Evolutionary conservation across 2,113 vertebrate species (phyloP).

Genomic region (Tympanuchus pallidicinctus): DNA sequence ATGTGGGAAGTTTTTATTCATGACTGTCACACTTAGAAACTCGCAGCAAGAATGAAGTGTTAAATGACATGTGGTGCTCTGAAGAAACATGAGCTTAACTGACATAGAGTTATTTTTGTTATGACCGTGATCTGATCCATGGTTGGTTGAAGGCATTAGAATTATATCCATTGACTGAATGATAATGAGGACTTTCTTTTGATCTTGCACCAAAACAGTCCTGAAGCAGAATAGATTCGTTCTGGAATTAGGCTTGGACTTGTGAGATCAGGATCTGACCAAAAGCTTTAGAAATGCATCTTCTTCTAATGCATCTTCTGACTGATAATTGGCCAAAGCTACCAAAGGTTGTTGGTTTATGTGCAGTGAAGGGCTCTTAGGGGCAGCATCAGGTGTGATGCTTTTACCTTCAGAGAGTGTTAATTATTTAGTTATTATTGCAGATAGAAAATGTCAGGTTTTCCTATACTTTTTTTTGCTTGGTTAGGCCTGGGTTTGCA

Average conservation of each 20-base stretch:
- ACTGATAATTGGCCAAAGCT: neutral
- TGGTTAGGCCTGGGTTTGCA: neutral
- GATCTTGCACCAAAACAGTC: neutral
- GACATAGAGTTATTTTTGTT: neutral
- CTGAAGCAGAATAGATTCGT: neutral
- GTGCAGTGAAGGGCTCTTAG: neutral
- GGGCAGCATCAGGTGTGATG: neutral
- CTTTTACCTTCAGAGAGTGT: neutral
- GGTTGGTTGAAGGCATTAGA: neutral
- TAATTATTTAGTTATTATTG: neutral
- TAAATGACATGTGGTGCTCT: neutral
- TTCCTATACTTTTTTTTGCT: neutral
- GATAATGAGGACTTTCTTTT: neutral
- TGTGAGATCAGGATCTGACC: neutral
- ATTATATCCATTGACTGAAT: neutral
- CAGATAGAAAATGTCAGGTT: neutral
- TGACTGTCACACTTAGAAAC: neutral
- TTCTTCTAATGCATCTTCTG: neutral
- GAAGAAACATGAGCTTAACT: neutral
- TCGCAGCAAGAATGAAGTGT: neutral
- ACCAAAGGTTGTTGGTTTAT: fast-evolving
- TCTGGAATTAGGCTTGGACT: neutral
- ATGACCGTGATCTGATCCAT: neutral
- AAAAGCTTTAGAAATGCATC: neutral
- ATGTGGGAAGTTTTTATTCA: neutral